These are phyloP conservation scores for Lepidurus arcticus DNA, from an alignment of 1,140 invertebrate genomes.

Conservation along the genomic window DNA sequence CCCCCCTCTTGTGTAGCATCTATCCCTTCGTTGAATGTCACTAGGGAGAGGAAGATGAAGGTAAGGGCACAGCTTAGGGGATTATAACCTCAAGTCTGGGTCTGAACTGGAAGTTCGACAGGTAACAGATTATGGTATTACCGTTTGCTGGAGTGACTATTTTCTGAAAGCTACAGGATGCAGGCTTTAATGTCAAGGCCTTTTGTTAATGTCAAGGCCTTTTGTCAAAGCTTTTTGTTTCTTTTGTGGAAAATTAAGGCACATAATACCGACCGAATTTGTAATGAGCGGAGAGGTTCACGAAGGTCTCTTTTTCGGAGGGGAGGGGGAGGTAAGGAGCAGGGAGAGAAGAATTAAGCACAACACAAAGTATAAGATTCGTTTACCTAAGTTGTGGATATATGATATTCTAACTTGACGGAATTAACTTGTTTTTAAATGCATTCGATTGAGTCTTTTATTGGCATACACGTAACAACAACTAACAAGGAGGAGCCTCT, in stretches of 20 bases:
- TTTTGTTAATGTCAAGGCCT: too few species aligned
- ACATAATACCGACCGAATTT: not conserved
- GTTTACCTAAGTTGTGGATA: too few species aligned
- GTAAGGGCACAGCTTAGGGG: not conserved
- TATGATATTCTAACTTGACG: too few species aligned
- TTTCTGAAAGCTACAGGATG: conserved; percentile 2
- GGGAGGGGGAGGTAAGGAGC: not conserved
- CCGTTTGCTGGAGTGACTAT: not conserved
- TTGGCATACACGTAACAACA: too few species aligned
- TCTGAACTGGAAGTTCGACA: not conserved
- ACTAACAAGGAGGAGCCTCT: too few species aligned
- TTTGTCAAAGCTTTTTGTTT: too few species aligned
- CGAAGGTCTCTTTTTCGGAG: not conserved
- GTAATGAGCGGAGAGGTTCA: not conserved
- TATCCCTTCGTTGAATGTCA: not conserved
- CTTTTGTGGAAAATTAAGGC: not conserved
- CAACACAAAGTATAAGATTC: too few species aligned
- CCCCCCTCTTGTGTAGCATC: not conserved
- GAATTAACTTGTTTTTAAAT: too few species aligned
- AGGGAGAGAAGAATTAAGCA: not conserved
- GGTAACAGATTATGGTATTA: not conserved
- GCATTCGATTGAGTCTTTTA: too few species aligned
- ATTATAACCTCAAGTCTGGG: not conserved
- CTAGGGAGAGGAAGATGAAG: not conserved
- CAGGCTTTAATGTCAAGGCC: conserved; percentile 3